Evolutionary conservation across 2,113 vertebrate species (phyloP), one percentile per base, ranked within the genome.

Genomic region (Zosterops japonicus): DNA sequence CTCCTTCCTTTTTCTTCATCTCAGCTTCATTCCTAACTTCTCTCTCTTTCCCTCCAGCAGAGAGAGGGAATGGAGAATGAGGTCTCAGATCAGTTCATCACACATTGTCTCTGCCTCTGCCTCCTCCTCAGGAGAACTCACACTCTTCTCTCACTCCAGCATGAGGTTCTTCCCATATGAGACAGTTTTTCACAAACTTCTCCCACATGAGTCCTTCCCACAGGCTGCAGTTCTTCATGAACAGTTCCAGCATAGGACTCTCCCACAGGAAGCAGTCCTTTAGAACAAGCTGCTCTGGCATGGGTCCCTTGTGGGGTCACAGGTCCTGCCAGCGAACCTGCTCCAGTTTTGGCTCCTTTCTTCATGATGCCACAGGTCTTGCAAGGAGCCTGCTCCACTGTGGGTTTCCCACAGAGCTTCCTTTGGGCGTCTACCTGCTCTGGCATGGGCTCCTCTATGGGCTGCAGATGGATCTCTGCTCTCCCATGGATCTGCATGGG

Each of bases 241-340:
- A 16, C 56, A 35, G 33, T 14, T 70, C 49, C 36, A 64, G 15
- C 0, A 0, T 47, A 47, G 11, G 42, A 46, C 23, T 23, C 4
- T 70, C 12, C 50, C 57, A 35, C 0, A 0, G 11, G 20, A 4
- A 56, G 20, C 52, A 78, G 25, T 53, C 10, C 22, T 47, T 77
- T 23, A 71, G 46, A 65, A n/a, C 15, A 15, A 9, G 11, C n/a
- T 83, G 22, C 27, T 71, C 57, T 39, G 44, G 29, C 3, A 6
- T 28, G 19, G 22, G 11, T 29, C 12, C 16, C 33, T 74, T 0
- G 0, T 29, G 23, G 33, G 8, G 5, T 39, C 52, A 60, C 69
- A 67, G 24, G 28, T 59, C 23, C 77, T 82, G 44, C 10, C 60
- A 52, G 19, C 12, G 36, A 23, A 52, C 27, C 14, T 28, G 4